A percentile compares a stretch with the other conserved stretches of the same genome.
These are phyloP conservation scores for Anastatus disparis DNA, from an alignment of 1,140 invertebrate species.

Conservation along the genomic window DNA sequence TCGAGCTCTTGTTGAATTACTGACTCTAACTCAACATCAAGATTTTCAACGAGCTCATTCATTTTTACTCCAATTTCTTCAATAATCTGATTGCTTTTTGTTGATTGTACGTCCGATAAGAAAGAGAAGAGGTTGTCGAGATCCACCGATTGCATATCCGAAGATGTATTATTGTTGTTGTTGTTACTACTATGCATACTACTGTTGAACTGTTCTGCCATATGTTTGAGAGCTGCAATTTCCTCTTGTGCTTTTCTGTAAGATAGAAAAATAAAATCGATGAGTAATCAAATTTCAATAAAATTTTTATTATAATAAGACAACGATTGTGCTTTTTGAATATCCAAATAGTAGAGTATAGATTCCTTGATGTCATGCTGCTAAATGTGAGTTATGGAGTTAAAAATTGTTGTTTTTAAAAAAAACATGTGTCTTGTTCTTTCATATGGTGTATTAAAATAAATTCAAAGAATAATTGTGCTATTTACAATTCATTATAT, in stretches of 20 bases:
- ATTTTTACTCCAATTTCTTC: conserved; percentile 88
- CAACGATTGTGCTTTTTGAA: not conserved
- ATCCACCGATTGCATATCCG: conserved; percentile 79
- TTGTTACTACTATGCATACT: conserved; percentile 62
- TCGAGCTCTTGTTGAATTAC: conserved; percentile 72
- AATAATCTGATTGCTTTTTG: conserved; percentile 74
- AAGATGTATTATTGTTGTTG: conserved; percentile 41
- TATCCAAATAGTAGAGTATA: conserved; percentile 14
- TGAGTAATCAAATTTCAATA: not conserved
- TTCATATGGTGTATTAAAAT: conserved; percentile 13
- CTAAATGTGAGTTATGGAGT: conserved; percentile 2
- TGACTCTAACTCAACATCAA: conserved; percentile 77
- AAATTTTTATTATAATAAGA: not conserved
- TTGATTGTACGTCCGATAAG: conserved; percentile 82
- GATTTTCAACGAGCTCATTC: conserved; percentile 82
- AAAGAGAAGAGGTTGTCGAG: conserved; percentile 95
- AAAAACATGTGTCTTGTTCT: conserved; percentile 16
- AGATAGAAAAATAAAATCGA: conserved; percentile 42
- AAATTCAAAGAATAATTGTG: conserved; percentile 1
- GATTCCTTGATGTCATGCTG: conserved; percentile 22
- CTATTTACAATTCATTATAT: not conserved
- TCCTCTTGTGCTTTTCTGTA: conserved; percentile 80
- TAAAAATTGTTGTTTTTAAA: conserved; percentile 6
- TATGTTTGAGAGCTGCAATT: conserved; percentile 78
- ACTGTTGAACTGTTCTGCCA: conserved; percentile 80